Evolutionary conservation across 2,797 vertebrate genomes (phyloP), one percentile per base, ranked within the genome.

Genomic region (Periparus ater): DNA sequence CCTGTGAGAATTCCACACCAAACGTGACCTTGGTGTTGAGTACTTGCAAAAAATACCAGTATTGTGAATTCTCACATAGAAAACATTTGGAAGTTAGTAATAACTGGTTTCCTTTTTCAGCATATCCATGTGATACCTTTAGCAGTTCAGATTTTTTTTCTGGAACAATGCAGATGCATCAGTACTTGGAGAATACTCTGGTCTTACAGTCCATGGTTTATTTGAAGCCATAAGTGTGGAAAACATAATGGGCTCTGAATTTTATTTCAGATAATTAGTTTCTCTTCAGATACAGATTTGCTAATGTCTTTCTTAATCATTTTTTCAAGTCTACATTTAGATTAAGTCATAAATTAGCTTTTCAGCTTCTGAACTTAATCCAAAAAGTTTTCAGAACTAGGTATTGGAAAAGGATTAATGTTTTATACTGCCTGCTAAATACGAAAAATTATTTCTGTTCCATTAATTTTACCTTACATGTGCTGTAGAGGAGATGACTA

Each of bases 401-500:
- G 8, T 58, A 29, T 53, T 89, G 36, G 48, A 70, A 58, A 67
- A 47, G 29, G 29, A 27, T 51, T 22, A 63, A 57, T 85, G 53
- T 29, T 82, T 92, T 73, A 11, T 51, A 12, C 9, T 89, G 29
- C 30, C 29, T 77, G 25, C 14, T 70, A 73, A 88, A 65, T 51
- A 40, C 10, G 16, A 85, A 44, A 58, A 63, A 61, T 67, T 65
- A 29, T 60, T 88, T 68, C 57, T 65, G 21, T 80, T 78, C 58
- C 68, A 67, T 85, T 60, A 38, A 90, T 36, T 91, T 96, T 93
- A 32, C 72, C 53, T 97, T 94, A 4, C 97, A 81, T 96, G 89
- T 83, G 91, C 93, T 95, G 96, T 91, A 99, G 99, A 97, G 92
- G 96, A 98, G 93, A 97, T 98, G 87, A 94, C 80, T 54, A 96